Evolutionary conservation across 2,888 invertebrate species (phyloP).

Genomic region (Capitulum mitella): DNA sequence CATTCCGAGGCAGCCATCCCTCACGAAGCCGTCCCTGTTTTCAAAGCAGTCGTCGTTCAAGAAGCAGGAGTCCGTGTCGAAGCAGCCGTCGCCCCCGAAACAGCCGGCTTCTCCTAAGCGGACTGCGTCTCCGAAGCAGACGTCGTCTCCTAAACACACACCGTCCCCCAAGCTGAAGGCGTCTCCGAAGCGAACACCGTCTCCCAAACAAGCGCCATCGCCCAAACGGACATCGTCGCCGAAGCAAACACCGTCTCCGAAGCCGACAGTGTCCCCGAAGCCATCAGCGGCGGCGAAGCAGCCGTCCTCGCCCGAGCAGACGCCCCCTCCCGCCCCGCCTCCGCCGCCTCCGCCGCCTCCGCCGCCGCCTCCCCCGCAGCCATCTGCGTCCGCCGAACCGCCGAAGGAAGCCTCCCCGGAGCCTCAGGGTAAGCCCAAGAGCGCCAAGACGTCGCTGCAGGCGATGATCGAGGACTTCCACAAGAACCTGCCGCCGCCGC

Average conservation of each 20-base stretch:
- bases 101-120: background rate
- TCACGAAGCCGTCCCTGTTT: background rate
- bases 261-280: background rate
- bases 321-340: background rate
- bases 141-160: background rate
- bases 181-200: background rate
- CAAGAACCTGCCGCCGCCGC: slow-evolving; percentile 32
- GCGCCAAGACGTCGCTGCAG: slow-evolving; percentile 32
- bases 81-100: background rate
- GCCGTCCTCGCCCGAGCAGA: background rate
- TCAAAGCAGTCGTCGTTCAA: background rate
- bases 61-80: background rate
- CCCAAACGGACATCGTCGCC: background rate
- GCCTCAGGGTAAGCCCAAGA: no score
- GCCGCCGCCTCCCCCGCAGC: slow-evolving; percentile 29
- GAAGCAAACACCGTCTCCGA: background rate
- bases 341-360: slow-evolving; percentile 1
- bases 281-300: background rate
- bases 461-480: slow-evolving; percentile 35
- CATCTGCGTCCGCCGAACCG: slow-evolving; percentile 25
- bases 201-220: background rate
- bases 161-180: background rate
- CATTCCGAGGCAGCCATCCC: background rate
- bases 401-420: slow-evolving; percentile 22
- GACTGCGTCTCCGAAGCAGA: background rate